phyloP scores from a whole-genome alignment of 2,113 vertebrate genomes.

The Cisticola juncidis region DNA sequence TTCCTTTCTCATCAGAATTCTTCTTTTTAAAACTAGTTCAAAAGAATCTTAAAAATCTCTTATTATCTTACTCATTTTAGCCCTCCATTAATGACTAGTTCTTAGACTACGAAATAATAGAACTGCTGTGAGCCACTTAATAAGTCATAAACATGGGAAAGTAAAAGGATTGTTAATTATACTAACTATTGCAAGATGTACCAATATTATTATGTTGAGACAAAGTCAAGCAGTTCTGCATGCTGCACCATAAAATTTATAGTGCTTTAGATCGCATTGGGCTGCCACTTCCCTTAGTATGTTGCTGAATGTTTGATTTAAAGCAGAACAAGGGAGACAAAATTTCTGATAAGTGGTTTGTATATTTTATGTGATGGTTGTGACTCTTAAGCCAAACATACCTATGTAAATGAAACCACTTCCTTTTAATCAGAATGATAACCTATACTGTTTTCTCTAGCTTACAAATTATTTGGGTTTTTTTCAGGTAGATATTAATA shows the following conservation, averaged over 20 bases:
- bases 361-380: background rate
- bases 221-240: background rate
- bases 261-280: background rate
- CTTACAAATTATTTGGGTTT: background rate
- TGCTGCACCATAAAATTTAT: background rate
- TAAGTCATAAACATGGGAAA: background rate
- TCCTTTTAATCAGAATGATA: background rate
- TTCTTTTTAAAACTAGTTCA: background rate
- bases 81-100: background rate
- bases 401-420: background rate
- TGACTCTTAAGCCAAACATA: background rate
- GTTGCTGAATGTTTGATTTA: background rate
- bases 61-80: background rate
- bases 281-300: background rate
- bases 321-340: background rate
- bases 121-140: background rate
- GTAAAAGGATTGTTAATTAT: background rate
- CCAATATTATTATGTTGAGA: background rate
- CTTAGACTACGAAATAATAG: background rate
- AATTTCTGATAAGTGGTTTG: background rate
- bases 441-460: background rate
- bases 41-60: background rate
- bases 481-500: background rate
- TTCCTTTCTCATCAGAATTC: background rate
- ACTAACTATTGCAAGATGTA: background rate